These are phyloP conservation scores for Zelleria hepariella DNA, from an alignment of 2,888 invertebrate species.

Conservation along the genomic window DNA sequence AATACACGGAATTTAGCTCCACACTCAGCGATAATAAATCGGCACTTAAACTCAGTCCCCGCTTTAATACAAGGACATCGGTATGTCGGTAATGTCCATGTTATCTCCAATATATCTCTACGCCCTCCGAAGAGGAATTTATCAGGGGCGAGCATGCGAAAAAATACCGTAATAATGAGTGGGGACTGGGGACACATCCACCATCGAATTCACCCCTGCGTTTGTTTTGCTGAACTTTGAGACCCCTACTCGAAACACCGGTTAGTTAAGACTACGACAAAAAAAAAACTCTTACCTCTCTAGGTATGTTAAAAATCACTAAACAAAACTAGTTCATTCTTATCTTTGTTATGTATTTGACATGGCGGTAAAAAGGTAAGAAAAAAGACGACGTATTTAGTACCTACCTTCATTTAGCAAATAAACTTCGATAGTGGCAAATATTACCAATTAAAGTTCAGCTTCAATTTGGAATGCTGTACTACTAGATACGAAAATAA, in stretches of 20 bases:
- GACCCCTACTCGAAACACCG: neutral
- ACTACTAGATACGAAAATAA: too few species aligned
- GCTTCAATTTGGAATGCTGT: too few species aligned
- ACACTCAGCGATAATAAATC: constrained; percentile 41
- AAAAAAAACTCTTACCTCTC: too few species aligned
- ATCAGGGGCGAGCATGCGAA: constrained; percentile 57
- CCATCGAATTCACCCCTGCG: constrained; percentile 24
- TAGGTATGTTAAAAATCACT: too few species aligned
- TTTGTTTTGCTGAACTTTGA: constrained; percentile 23
- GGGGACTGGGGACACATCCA: constrained; percentile 37
- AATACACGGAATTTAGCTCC: neutral
- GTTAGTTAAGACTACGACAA: constrained; percentile 15
- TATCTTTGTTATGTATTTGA: too few species aligned
- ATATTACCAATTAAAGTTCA: too few species aligned
- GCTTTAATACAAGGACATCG: constrained; percentile 63
- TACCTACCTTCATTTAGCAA: too few species aligned
- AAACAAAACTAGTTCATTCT: too few species aligned
- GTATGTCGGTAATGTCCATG: constrained; percentile 67
- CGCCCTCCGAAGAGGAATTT: constrained; percentile 44
- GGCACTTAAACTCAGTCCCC: constrained; percentile 59
- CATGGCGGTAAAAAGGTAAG: too few species aligned
- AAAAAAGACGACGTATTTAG: too few species aligned
- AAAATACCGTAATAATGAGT: constrained; percentile 66
- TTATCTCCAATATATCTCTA: constrained; percentile 60
- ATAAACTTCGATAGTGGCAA: too few species aligned